A percentile compares a stretch with the other conserved stretches of the same genome.
These are phyloP conservation scores for Galago senegalensis DNA, from an alignment of 2,797 vertebrate species.

Conservation along the genomic window DNA sequence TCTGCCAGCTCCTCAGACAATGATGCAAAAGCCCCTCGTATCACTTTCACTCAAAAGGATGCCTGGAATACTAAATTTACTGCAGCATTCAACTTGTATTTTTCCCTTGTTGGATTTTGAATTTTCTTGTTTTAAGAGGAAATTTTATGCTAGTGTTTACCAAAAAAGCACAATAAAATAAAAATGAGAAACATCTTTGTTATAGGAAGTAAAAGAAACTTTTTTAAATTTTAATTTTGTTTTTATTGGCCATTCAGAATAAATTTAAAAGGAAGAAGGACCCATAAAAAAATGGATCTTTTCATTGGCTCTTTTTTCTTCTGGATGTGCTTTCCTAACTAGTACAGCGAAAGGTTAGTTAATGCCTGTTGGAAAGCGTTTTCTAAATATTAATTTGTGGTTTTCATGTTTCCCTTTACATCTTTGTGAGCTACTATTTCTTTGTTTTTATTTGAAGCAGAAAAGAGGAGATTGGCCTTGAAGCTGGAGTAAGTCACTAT, in stretches of 20 bases:
- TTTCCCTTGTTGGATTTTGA: neutral
- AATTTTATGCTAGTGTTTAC: conserved; percentile 45
- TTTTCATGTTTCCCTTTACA: conserved; percentile 13
- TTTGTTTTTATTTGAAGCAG: conserved; percentile 8
- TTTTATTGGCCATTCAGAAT: neutral
- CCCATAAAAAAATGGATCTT: neutral
- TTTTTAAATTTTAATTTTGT: neutral
- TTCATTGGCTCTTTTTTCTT: neutral
- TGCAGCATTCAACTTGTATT: neutral
- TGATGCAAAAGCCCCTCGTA: neutral
- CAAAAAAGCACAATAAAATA: conserved; percentile 31
- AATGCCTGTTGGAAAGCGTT: neutral
- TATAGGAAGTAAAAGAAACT: neutral
- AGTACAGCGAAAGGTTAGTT: neutral
- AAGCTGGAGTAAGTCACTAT: neutral
- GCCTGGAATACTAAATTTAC: neutral
- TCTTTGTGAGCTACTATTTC: neutral
- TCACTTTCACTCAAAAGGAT: neutral
- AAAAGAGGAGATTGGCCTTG: neutral
- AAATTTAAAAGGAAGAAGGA: neutral
- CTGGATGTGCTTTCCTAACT: neutral
- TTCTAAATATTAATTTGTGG: neutral
- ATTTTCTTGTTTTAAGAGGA: conserved; percentile 34
- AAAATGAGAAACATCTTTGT: neutral
- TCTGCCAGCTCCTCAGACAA: conserved; percentile 22